Evolutionary conservation across 2,113 vertebrate species (phyloP).

Genomic region (Anolis carolinensis): DNA sequence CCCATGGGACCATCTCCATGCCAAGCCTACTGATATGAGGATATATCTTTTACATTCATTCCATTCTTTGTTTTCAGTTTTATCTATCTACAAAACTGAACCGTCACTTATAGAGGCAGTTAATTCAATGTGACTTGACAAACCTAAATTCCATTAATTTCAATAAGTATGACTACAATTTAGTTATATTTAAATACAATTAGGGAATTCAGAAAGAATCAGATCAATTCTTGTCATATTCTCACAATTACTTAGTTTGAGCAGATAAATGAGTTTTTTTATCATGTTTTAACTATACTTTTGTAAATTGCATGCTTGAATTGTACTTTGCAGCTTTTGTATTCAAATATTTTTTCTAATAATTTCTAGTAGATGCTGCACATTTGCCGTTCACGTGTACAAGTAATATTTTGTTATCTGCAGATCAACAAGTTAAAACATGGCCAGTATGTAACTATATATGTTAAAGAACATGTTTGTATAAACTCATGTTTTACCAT

Average conservation of each 20-base stretch:
- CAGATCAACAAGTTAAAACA: neutral
- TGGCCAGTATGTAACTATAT: neutral
- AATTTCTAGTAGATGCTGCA: neutral
- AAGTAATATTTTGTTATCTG: neutral
- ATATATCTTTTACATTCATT: too few species aligned
- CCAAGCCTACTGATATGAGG: too few species aligned
- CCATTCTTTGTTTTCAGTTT: too few species aligned
- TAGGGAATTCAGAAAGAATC: neutral
- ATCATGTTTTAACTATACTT: neutral
- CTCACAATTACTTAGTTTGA: neutral
- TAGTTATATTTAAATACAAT: neutral
- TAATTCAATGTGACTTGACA: too few species aligned
- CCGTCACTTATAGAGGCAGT: too few species aligned
- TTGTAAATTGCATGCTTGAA: neutral
- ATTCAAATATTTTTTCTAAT: neutral
- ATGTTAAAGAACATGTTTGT: neutral
- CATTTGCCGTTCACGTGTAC: neutral
- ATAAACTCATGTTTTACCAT: neutral
- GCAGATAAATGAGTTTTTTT: neutral
- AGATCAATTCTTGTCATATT: neutral
- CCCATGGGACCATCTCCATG: too few species aligned
- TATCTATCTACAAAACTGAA: too few species aligned
- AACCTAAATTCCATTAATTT: neutral
- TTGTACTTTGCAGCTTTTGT: neutral
- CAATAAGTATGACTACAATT: neutral